phyloP scores from a whole-genome alignment of 2,113 vertebrate species.

The Lagopus muta region DNA sequence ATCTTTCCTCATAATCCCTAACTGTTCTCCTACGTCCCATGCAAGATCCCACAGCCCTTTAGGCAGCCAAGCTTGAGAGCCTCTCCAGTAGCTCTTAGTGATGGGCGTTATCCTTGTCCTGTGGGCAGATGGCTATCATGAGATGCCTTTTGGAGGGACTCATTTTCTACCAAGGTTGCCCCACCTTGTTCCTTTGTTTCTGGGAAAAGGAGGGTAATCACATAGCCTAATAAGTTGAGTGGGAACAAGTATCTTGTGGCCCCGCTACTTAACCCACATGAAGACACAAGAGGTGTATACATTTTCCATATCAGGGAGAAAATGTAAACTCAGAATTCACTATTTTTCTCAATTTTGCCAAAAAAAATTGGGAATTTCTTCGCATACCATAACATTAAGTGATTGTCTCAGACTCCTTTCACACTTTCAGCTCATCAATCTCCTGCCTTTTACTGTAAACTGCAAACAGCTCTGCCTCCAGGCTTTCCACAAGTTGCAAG shows the following conservation, averaged over 20 bases:
- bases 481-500: neutral
- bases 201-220: neutral
- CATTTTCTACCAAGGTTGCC: neutral
- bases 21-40: neutral
- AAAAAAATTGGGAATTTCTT: neutral
- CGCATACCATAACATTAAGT: neutral
- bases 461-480: neutral
- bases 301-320: neutral
- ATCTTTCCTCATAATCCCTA: neutral
- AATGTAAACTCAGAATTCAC: neutral
- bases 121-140: neutral
- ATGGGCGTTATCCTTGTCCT: neutral
- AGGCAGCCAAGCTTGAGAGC: neutral
- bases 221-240: neutral
- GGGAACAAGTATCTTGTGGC: neutral
- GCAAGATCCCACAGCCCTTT: no score
- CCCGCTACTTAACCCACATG: neutral
- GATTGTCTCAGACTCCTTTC: neutral
- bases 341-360: neutral
- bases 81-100: neutral
- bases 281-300: neutral
- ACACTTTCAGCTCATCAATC: neutral
- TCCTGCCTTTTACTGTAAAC: neutral
- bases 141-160: neutral
- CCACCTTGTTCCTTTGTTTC: neutral